phyloP scores from a whole-genome alignment of 2,888 invertebrate species.

The Conchocele bisecta region DNA sequence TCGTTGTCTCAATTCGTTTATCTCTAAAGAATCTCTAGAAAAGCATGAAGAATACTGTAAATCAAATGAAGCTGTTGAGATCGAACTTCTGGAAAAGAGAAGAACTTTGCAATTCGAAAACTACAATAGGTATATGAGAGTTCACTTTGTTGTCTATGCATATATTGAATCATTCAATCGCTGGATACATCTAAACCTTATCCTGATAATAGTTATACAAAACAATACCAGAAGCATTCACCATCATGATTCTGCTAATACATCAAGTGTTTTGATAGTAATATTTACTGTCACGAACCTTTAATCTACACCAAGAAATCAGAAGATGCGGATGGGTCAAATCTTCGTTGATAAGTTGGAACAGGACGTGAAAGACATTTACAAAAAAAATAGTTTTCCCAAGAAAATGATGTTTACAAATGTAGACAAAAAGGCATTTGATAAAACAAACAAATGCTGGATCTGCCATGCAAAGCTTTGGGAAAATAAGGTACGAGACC shows the following conservation, averaged over 20 bases:
- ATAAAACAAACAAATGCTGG: background rate
- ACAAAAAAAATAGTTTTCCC: background rate
- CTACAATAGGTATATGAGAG: background rate
- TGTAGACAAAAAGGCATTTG: background rate
- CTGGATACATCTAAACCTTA: no score
- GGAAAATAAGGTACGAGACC: background rate
- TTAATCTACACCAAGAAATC: background rate
- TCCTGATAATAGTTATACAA: no score
- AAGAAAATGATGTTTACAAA: background rate
- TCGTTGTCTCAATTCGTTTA: background rate
- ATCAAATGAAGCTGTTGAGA: background rate
- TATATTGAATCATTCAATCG: background rate
- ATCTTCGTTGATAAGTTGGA: background rate
- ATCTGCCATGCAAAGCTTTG: background rate
- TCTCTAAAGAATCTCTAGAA: background rate
- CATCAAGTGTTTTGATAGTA: background rate
- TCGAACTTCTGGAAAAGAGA: background rate
- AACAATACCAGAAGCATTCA: background rate
- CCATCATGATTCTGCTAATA: background rate
- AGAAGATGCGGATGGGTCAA: background rate
- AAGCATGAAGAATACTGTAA: background rate
- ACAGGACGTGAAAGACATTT: background rate
- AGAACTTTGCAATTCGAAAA: background rate
- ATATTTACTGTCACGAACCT: background rate
- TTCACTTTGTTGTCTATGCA: background rate